Evolutionary conservation across 2,113 vertebrate genomes (phyloP).

Genomic region (Burhinus bistriatus): DNA sequence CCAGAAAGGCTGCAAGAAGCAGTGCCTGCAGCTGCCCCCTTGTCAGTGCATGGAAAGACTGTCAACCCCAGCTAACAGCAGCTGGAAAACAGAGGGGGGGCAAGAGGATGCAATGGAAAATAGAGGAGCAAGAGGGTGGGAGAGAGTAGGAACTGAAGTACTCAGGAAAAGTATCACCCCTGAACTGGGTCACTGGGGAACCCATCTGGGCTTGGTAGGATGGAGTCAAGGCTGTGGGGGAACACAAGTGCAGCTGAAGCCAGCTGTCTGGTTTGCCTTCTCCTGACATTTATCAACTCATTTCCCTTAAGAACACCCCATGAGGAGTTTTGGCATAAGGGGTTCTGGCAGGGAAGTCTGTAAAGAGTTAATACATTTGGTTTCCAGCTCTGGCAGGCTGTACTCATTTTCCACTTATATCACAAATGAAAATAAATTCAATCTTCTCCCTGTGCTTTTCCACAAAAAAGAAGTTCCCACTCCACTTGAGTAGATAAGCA

Average conservation of each 20-base stretch:
- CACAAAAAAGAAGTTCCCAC: not conserved
- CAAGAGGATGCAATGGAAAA: not conserved
- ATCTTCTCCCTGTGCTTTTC: not conserved
- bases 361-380: not conserved
- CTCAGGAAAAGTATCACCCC: not conserved
- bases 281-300: not conserved
- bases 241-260: not conserved
- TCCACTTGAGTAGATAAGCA: not conserved
- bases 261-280: not conserved
- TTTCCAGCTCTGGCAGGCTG: not conserved
- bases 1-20: not conserved
- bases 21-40: not conserved
- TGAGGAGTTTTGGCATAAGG: not conserved
- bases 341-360: not conserved
- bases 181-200: not conserved
- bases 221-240: not conserved
- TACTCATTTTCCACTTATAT: not conserved
- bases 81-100: not conserved
- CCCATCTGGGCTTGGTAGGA: not conserved
- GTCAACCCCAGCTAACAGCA: too few species aligned
- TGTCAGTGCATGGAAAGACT: not conserved
- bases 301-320: not conserved
- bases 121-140: not conserved
- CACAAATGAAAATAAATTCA: not conserved
- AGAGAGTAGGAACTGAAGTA: not conserved